phyloP scores from a whole-genome alignment of 2,888 invertebrate species.

The Polia nebulosa region DNA sequence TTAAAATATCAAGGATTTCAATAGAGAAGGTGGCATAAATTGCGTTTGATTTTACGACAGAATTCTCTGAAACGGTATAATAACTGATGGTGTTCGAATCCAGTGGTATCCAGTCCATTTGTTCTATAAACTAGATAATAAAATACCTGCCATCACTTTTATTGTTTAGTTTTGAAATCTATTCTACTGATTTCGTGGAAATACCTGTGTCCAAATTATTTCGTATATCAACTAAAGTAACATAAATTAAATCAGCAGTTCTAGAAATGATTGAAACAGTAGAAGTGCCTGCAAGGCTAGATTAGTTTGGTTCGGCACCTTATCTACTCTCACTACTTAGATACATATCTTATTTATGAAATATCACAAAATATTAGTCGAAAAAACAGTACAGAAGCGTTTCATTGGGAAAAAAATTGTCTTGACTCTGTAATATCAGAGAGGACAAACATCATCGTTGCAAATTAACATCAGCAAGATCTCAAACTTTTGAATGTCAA shows the following conservation, averaged over 20 bases:
- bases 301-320: too few species aligned
- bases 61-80: not conserved
- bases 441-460: not conserved
- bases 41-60: not conserved
- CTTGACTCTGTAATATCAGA: not conserved
- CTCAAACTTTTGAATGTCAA: not conserved
- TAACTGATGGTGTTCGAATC: constrained; percentile 7
- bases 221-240: not conserved
- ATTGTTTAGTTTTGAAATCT: constrained; percentile 1
- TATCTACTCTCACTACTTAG: too few species aligned
- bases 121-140: constrained; percentile 9
- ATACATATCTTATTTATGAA: too few species aligned
- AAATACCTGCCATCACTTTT: constrained; percentile 15
- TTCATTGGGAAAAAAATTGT: not conserved
- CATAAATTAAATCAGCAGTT: not conserved
- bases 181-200: constrained; percentile 19
- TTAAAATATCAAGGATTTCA: not conserved
- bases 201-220: constrained; percentile 1
- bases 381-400: too few species aligned
- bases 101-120: constrained; percentile 3
- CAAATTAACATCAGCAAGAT: not conserved
- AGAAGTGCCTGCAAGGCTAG: too few species aligned
- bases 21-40: not conserved
- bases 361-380: too few species aligned
- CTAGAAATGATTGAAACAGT: not conserved